A percentile compares a stretch with the other conserved stretches of the same genome.
Evolutionary conservation across 2,888 invertebrate genomes (phyloP).

Genomic region (Odontocolon sp.): DNA sequence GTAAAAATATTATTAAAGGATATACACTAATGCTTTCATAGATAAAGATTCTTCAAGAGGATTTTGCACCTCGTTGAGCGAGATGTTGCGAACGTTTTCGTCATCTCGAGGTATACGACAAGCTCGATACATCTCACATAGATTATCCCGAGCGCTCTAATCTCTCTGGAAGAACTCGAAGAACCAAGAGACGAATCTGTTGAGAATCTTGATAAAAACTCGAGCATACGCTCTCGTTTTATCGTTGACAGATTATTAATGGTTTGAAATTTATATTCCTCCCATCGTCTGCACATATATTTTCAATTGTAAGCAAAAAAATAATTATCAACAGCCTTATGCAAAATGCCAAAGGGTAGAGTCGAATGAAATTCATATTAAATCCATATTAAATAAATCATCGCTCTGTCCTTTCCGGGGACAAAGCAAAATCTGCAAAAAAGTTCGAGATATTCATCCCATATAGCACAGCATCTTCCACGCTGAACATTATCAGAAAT

Average conservation of each 20-base stretch:
- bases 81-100: constrained; percentile 2
- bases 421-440: too few species aligned
- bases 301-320: too few species aligned
- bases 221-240: constrained; percentile 19
- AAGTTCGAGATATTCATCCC: too few species aligned
- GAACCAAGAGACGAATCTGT: constrained; percentile 22
- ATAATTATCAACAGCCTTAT: too few species aligned
- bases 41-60: constrained; percentile 52
- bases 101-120: constrained; percentile 1
- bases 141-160: constrained; percentile 49
- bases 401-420: too few species aligned
- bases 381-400: too few species aligned
- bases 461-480: too few species aligned
- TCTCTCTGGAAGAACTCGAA: constrained; percentile 36
- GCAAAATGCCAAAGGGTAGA: too few species aligned
- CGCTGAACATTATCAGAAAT: too few species aligned
- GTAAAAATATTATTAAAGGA: too few species aligned
- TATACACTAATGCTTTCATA: constrained; percentile 6
- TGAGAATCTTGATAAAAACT: constrained; percentile 49
- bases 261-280: background rate
- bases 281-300: background rate
- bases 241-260: constrained; percentile 2
- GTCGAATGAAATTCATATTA: too few species aligned
- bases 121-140: constrained; percentile 16
- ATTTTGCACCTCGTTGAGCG: constrained; percentile 55